phyloP scores from a whole-genome alignment of 2,113 vertebrate species.

The Notarius quadriscutis region DNA sequence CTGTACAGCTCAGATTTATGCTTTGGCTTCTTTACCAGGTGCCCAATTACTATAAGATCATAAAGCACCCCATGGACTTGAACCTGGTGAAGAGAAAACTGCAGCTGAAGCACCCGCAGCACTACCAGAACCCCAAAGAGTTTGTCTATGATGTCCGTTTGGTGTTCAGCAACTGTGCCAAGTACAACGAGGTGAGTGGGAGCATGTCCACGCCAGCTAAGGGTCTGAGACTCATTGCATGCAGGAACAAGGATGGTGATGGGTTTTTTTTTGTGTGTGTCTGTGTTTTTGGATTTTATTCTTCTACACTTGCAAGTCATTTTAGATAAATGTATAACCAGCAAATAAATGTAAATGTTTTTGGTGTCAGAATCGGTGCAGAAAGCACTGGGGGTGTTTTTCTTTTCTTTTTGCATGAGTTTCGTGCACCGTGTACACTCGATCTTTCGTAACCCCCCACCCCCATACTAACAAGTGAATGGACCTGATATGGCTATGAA shows the following conservation, averaged over 20 bases:
- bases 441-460: background rate
- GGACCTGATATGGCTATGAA: background rate
- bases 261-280: background rate
- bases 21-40: slow-evolving; percentile 72
- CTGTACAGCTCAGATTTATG: background rate
- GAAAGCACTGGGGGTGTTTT: background rate
- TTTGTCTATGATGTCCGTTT: slow-evolving; percentile 94
- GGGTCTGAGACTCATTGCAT: slow-evolving; percentile 10
- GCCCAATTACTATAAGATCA: slow-evolving; percentile 99
- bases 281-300: background rate
- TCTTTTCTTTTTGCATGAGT: slow-evolving; percentile 12
- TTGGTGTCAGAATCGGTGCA: background rate
- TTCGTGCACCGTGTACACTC: slow-evolving; percentile 18
- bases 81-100: slow-evolving; percentile 94
- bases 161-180: slow-evolving; percentile 98
- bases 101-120: slow-evolving; percentile 87
- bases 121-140: slow-evolving; percentile 86
- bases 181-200: slow-evolving; percentile 97
- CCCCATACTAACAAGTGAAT: slow-evolving; percentile 40
- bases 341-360: background rate
- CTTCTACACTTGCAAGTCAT: background rate
- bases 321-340: background rate
- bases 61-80: slow-evolving; percentile 97
- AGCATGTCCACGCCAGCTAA: slow-evolving; percentile 64
- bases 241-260: slow-evolving; percentile 9